Evolutionary conservation across 2,113 vertebrate genomes (phyloP).

Genomic region (Seriola quinqueradiata): DNA sequence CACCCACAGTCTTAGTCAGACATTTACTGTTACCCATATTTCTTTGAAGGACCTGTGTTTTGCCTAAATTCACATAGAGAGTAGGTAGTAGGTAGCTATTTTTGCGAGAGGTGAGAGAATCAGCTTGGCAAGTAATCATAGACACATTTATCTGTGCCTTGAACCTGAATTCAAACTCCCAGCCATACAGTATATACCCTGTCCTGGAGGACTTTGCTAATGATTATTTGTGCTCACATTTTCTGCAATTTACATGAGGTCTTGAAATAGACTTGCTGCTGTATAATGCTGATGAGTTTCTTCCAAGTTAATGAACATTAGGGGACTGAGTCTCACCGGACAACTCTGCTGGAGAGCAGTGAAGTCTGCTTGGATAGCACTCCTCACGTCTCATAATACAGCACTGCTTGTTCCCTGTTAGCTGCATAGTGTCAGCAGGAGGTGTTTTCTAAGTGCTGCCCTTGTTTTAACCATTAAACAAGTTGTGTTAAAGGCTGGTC

Average conservation of each 20-base stretch:
- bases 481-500: slow-evolving; percentile 1
- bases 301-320: slow-evolving; percentile 64
- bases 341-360: slow-evolving; percentile 14
- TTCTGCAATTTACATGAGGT: slow-evolving; percentile 65
- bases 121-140: slow-evolving; percentile 34
- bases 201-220: slow-evolving; percentile 64
- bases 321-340: slow-evolving; percentile 55
- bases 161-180: slow-evolving; percentile 67
- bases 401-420: slow-evolving; percentile 46
- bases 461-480: slow-evolving; percentile 39
- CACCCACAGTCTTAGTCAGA: slow-evolving; percentile 30
- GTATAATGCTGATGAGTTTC: slow-evolving; percentile 63
- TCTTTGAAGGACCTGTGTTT: slow-evolving; percentile 13
- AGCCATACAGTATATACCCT: slow-evolving; percentile 39
- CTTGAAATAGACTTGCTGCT: slow-evolving; percentile 57
- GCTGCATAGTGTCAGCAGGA: slow-evolving; percentile 14
- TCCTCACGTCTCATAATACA: slow-evolving; percentile 35
- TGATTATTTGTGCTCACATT: slow-evolving; percentile 65
- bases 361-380: slow-evolving; percentile 49
- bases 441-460: slow-evolving; percentile 32
- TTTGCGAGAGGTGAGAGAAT: not conserved
- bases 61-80: slow-evolving; percentile 9
- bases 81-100: not conserved
- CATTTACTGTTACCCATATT: not conserved
- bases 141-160: slow-evolving; percentile 53